Evolutionary conservation across 2,797 vertebrate species (phyloP).

Genomic region (Gastrophryne carolinensis): DNA sequence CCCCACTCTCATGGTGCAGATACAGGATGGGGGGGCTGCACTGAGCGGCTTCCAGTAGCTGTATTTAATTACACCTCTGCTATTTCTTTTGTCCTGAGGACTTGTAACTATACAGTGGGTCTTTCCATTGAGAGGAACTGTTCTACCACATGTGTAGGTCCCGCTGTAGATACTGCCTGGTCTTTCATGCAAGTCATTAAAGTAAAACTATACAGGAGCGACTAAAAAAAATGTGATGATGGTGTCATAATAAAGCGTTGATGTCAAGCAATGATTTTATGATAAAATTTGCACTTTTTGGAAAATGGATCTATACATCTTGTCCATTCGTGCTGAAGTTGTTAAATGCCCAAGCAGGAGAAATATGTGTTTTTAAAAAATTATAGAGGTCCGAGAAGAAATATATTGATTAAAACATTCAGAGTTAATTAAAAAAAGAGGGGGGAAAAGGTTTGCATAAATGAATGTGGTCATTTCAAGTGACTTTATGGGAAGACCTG

Average conservation of each 20-base stretch:
- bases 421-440: conserved; percentile 50
- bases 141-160: no score
- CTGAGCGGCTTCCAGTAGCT: no score
- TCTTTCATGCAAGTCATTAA: neutral
- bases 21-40: no score
- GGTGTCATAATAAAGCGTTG: conserved; percentile 3
- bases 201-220: neutral
- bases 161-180: neutral
- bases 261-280: conserved; percentile 36
- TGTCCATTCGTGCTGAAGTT: conserved; percentile 15
- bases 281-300: conserved; percentile 42
- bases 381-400: conserved; percentile 23
- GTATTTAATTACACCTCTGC: no score
- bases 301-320: conserved; percentile 36
- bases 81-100: no score
- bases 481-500: neutral
- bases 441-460: conserved; percentile 39
- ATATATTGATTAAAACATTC: conserved; percentile 52
- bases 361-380: conserved; percentile 25
- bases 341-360: conserved; percentile 34
- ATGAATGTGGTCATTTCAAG: neutral
- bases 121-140: no score
- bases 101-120: no score
- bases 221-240: conserved; percentile 19
- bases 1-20: no score